Conservation (phyloP, 2,888 invertebrate genomes). For the Drosophila atripex region DNA sequence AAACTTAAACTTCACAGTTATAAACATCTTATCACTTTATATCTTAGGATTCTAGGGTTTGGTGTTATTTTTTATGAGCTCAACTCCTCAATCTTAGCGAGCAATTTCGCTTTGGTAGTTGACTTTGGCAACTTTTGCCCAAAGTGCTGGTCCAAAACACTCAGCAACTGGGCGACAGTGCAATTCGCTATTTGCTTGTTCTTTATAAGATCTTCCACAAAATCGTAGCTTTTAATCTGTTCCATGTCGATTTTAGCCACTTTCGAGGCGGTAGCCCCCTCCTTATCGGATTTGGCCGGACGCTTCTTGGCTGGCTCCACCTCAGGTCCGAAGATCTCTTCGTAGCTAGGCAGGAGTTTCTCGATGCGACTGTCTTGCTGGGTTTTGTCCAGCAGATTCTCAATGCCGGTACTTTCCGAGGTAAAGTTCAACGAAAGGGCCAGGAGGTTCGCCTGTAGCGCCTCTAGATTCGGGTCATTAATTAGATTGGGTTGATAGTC, state of each 20-base stretch:
- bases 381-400: conserved; percentile 72
- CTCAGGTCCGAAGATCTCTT: conserved; percentile 69
- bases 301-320: conserved; percentile 62
- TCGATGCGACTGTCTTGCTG: conserved; percentile 80
- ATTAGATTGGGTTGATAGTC: conserved; percentile 87
- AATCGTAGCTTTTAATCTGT: conserved; percentile 56
- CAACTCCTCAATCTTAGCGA: conserved; percentile 54
- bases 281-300: conserved; percentile 32
- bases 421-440: conserved; percentile 88
- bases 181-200: conserved; percentile 58
- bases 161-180: conserved; percentile 65
- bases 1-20: background rate
- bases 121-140: conserved; percentile 45
- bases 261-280: conserved; percentile 55
- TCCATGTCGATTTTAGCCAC: conserved; percentile 61
- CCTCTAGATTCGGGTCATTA: conserved; percentile 88
- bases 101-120: conserved; percentile 58
- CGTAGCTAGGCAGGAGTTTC: conserved; percentile 65
- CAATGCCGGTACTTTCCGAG: conserved; percentile 83
- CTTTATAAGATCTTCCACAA: conserved; percentile 58
- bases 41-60: background rate
- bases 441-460: conserved; percentile 87
- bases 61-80: background rate
- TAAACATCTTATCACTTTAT: conserved; percentile 6
- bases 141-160: conserved; percentile 67